A percentile compares a stretch with the other conserved stretches of the same genome.
These are phyloP conservation scores for Nematostella vectensis DNA, from an alignment of 92 coral and sea anemone genomes.

Conservation along the genomic window DNA sequence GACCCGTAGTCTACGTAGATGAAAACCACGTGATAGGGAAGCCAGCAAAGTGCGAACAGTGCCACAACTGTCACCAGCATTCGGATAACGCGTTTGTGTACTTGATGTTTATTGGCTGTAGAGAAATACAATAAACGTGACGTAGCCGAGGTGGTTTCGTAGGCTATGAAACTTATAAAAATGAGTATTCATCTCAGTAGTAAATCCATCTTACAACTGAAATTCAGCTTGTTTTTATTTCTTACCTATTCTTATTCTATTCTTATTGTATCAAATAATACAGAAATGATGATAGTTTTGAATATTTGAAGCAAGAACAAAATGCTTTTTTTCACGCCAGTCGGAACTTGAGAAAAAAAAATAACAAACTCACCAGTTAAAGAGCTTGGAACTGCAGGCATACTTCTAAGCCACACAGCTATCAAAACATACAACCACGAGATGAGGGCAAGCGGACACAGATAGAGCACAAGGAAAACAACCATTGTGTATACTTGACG, in stretches of 20 bases:
- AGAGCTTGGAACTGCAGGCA: conserved; percentile 28
- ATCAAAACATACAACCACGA: conserved; percentile 38
- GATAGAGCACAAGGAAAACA: conserved; percentile 48
- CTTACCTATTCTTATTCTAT: too few species aligned
- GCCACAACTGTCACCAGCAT: conserved; percentile 40
- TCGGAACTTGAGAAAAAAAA: too few species aligned
- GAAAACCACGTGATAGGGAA: conserved; percentile 48
- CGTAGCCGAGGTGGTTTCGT: too few species aligned
- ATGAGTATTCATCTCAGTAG: too few species aligned
- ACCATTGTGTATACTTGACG: conserved; percentile 47
- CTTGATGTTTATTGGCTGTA: conserved; percentile 1
- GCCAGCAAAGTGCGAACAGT: conserved; percentile 51
- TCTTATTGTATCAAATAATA: too few species aligned
- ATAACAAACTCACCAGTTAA: conserved; percentile 19
- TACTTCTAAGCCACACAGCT: conserved; percentile 31
- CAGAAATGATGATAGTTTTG: too few species aligned
- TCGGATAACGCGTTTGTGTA: conserved; percentile 22
- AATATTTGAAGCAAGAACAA: too few species aligned
- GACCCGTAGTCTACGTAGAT: conserved; percentile 33
- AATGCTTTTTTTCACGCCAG: too few species aligned
- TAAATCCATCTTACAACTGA: too few species aligned
- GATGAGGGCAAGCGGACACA: conserved; percentile 41
- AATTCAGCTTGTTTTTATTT: too few species aligned
- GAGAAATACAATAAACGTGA: neutral
- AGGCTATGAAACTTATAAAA: too few species aligned